phyloP scores from a whole-genome alignment of 2,888 invertebrate genomes.

The Hirtodrosophila duncani region DNA sequence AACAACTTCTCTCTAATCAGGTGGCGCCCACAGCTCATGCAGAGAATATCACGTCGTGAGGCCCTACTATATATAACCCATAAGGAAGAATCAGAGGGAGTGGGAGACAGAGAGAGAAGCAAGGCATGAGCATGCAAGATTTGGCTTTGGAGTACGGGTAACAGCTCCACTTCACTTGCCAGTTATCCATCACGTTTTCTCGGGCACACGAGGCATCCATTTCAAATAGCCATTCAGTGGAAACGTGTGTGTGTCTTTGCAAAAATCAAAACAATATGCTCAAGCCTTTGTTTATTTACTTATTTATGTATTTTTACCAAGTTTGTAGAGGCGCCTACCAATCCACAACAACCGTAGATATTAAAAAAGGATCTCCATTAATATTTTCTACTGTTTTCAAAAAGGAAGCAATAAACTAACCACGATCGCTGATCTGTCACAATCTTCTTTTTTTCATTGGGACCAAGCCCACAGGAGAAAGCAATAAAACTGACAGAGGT shows the following conservation, averaged over 20 bases:
- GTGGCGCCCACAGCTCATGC: constrained; percentile 25
- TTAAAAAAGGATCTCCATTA: too few species aligned
- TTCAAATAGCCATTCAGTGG: constrained; percentile 57
- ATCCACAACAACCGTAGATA: too few species aligned
- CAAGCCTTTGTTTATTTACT: too few species aligned
- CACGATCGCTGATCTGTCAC: constrained; percentile 68
- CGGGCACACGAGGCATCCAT: constrained; percentile 76
- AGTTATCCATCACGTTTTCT: constrained; percentile 77
- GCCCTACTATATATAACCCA: constrained; percentile 2
- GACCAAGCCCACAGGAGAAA: constrained; percentile 44
- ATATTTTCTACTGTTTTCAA: too few species aligned
- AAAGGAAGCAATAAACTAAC: constrained; percentile 74
- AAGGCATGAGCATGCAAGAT: constrained; percentile 16
- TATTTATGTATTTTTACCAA: too few species aligned
- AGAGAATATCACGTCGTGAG: constrained; percentile 47
- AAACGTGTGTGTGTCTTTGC: constrained; percentile 46
- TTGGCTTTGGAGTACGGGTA: too few species aligned
- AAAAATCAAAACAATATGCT: constrained; percentile 39
- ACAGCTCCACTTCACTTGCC: too few species aligned
- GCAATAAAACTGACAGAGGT: constrained; percentile 68
- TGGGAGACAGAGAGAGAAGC: background rate
- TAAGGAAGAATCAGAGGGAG: constrained; percentile 25
- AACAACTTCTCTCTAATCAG: constrained; percentile 62
- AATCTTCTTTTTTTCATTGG: constrained; percentile 13
- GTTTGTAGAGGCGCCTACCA: constrained; percentile 29